Base-by-base conservation (phyloP, 2,797 vertebrate species). In the Melanotaenia nigrans region DNA sequence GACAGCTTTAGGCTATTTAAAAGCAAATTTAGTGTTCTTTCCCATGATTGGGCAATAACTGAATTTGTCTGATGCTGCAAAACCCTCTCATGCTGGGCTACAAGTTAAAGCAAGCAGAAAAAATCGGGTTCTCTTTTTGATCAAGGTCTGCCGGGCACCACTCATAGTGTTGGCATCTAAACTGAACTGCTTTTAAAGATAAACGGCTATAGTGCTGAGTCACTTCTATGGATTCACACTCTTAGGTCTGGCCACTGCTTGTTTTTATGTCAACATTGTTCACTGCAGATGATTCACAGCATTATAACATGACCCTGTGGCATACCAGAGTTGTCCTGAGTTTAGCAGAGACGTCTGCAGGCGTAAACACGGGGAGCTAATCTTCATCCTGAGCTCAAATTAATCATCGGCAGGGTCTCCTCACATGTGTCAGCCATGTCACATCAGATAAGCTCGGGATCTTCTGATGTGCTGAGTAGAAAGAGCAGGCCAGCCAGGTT, bases 351-450 rank as follows among this genome's bases (percentile, higher is more conserved):
- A 75, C 77, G n/a, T 80, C 86, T 87, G 74, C 72, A 40, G 86
- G 81, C 73, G 78, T 89, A 85, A 91, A 92, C 88, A 87, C 61
- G 33, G 47, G 54, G 59, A 77, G 57, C 67, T 78, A 65, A 87
- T 78, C 83, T 81, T 81, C 69, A 22, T 80, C 64, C 1, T 57
- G 75, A 69, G 83, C 69, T 77, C 49, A 60, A 80, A 89, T 85
- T 77, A 86, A 89, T 89, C 81, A 85, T 77, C 68, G 35, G 65
- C 75, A 65, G 88, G 83, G 77, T 90, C 81, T 81, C 78, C 82
- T 83, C 62, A 4, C 78, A 79, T 71, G 75, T 79, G 88, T 91
- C 90, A 85, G 78, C 69, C 61, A 1, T 54, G 88, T 90, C 92
- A 86, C 82, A 77, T 89, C 86, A 59, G 85, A 92, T 91, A 65